A percentile compares a stretch with the other conserved stretches of the same genome.
phyloP scores from a whole-genome alignment of 2,888 invertebrate species.

The Mythimna pallens region DNA sequence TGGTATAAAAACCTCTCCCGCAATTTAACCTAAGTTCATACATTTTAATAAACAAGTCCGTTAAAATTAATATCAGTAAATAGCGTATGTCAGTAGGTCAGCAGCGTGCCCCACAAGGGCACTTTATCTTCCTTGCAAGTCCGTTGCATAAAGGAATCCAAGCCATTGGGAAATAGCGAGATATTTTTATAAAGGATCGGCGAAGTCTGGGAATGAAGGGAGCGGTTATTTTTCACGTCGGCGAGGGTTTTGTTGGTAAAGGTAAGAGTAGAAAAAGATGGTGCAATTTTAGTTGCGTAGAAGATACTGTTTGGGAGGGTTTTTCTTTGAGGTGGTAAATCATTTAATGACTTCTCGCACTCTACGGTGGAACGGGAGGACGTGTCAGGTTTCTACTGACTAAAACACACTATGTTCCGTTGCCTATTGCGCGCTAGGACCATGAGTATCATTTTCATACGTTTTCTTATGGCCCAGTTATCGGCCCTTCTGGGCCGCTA shows the following conservation, averaged over 20 bases:
- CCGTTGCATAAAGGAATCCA: slow-evolving; percentile 46
- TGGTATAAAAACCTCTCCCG: background rate
- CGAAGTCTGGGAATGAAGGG: slow-evolving; percentile 17
- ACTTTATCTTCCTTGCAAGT: slow-evolving; percentile 38
- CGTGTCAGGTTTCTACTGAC: no score
- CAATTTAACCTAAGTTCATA: slow-evolving; percentile 7
- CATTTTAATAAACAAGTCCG: slow-evolving; percentile 20
- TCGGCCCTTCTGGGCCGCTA: no score
- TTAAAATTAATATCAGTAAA: slow-evolving; percentile 35
- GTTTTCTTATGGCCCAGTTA: no score
- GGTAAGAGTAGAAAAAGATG: no score
- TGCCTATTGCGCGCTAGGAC: no score
- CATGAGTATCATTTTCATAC: no score
- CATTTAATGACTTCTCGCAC: no score
- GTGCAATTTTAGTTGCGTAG: no score
- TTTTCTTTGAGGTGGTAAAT: no score
- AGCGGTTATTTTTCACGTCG: slow-evolving; percentile 17
- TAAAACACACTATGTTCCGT: no score
- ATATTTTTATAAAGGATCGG: slow-evolving; percentile 35
- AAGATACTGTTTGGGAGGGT: no score
- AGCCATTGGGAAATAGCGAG: slow-evolving; percentile 31
- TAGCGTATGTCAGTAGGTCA: slow-evolving; percentile 30
- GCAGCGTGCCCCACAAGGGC: slow-evolving; percentile 1
- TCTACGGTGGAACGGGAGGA: no score
- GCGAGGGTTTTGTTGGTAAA: background rate